Evolutionary conservation across 2,113 vertebrate genomes (phyloP).

Genomic region (Leuciscus idus): DNA sequence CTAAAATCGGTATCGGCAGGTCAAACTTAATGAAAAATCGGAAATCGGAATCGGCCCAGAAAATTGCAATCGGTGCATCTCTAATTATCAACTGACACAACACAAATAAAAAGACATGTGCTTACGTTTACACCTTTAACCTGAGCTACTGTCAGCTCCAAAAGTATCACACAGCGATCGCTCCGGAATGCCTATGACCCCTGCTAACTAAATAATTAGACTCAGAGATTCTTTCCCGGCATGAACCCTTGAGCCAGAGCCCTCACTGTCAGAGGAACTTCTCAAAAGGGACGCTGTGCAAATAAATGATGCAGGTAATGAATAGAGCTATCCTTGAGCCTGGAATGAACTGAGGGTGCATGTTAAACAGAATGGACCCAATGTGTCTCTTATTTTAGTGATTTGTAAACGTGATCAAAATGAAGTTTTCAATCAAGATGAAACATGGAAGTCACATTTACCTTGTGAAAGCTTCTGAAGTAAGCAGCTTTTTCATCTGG

Average conservation of each 20-base stretch:
- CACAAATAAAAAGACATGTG: neutral
- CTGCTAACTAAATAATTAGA: constrained; percentile 43
- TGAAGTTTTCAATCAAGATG: neutral
- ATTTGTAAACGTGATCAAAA: neutral
- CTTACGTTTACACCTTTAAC: constrained; percentile 24
- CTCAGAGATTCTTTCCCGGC: neutral
- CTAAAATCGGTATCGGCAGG: too few relatives aligned
- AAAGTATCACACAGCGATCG: neutral
- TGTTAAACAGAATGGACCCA: constrained; percentile 26
- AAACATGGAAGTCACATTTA: constrained; percentile 57
- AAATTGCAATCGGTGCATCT: too few relatives aligned
- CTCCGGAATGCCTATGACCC: neutral
- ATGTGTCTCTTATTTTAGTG: neutral
- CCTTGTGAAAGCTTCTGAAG: constrained; percentile 98
- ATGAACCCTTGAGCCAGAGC: constrained; percentile 30
- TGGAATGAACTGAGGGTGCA: constrained; percentile 11
- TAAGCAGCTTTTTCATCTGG: constrained; percentile 98
- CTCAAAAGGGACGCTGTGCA: neutral
- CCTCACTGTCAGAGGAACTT: constrained; percentile 1
- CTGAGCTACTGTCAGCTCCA: constrained; percentile 23
- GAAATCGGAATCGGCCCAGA: too few relatives aligned
- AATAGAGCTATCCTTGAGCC: constrained; percentile 30
- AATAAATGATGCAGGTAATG: constrained; percentile 22
- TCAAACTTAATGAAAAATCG: too few relatives aligned
- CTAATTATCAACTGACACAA: constrained; percentile 15